Conservation (phyloP, 2,113 vertebrate genomes). For the Opisthocomus hoazin region DNA sequence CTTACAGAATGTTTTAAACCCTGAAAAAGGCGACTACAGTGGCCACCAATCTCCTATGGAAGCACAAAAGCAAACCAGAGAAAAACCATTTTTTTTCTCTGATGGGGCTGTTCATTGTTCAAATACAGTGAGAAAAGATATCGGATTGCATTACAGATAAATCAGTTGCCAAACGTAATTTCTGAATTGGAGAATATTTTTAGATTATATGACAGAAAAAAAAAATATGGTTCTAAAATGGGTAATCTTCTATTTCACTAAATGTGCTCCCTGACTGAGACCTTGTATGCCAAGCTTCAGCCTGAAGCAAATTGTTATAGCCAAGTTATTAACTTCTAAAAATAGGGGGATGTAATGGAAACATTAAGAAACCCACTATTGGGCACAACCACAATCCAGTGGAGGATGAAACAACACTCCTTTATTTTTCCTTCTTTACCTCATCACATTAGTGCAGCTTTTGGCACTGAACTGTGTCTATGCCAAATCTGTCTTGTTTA, state of each 20-base stretch:
- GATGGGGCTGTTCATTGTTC: background rate
- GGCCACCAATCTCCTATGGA: background rate
- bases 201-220: slow-evolving; percentile 43
- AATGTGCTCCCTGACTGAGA: slow-evolving; percentile 64
- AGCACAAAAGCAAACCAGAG: background rate
- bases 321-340: slow-evolving; percentile 71
- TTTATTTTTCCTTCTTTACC: background rate
- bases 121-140: slow-evolving; percentile 2
- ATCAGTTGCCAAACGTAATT: slow-evolving; percentile 52
- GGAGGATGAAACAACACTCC: background rate
- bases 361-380: slow-evolving; percentile 50
- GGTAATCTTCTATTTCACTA: slow-evolving; percentile 65
- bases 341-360: slow-evolving; percentile 67
- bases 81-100: background rate
- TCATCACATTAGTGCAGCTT: background rate
- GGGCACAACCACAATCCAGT: slow-evolving; percentile 11
- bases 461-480: background rate
- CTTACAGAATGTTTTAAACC: background rate
- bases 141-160: slow-evolving; percentile 44
- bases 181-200: slow-evolving; percentile 61
- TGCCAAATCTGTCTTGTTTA: background rate
- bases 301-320: slow-evolving; percentile 72
- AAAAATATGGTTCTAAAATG: slow-evolving; percentile 50
- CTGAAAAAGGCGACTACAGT: background rate
- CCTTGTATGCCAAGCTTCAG: slow-evolving; percentile 50